Evolutionary conservation across 2,113 vertebrate genomes (phyloP).

Genomic region (Crotalus helleri): DNA sequence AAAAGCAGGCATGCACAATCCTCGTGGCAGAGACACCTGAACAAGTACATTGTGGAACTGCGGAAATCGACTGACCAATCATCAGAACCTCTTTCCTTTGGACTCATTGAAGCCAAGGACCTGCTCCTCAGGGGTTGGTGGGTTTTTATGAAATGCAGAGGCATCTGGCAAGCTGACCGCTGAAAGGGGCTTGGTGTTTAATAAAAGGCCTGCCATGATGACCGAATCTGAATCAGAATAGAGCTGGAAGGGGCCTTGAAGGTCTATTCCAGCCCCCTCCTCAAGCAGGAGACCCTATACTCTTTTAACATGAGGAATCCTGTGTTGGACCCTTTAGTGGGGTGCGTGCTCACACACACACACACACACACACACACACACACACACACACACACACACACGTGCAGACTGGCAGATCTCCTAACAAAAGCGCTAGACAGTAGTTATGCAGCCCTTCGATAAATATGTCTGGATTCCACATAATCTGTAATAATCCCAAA

Average conservation of each 20-base stretch:
- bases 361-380: not conserved
- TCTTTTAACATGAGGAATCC: not conserved
- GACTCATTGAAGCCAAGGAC: not conserved
- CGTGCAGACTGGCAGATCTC: not conserved
- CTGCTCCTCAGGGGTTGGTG: not conserved
- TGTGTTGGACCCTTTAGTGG: not conserved
- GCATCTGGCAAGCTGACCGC: not conserved
- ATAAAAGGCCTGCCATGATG: not conserved
- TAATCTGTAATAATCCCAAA: not conserved
- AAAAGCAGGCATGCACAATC: not conserved
- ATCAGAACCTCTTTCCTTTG: not conserved
- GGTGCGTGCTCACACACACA: not conserved
- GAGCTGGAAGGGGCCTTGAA: too few species aligned
- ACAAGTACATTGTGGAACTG: not conserved
- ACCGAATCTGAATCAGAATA: too few species aligned
- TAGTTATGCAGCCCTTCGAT: not conserved
- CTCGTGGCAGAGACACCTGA: not conserved
- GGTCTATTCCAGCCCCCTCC: too few species aligned
- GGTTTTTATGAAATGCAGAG: not conserved
- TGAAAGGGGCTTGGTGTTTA: not conserved
- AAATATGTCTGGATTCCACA: not conserved
- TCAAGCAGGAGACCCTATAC: too few species aligned
- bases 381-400: not conserved
- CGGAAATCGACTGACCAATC: not conserved
- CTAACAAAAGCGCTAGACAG: not conserved